Evolutionary conservation across 2,888 invertebrate genomes (phyloP).

Genomic region (Monochamus alternatus): DNA sequence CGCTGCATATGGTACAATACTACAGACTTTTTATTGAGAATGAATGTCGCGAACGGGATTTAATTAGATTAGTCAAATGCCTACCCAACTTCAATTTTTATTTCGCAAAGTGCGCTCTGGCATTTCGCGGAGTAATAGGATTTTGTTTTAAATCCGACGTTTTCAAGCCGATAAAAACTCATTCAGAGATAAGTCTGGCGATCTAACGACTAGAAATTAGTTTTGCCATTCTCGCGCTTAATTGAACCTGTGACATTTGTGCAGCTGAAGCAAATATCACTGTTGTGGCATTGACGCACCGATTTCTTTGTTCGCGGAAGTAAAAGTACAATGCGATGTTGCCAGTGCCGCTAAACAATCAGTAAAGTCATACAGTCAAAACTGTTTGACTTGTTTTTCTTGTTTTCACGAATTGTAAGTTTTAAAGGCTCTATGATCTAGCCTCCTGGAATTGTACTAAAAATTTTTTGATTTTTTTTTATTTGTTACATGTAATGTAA

Average conservation of each 20-base stretch:
- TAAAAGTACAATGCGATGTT: not conserved
- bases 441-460: too few species aligned
- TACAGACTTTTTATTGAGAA: not conserved
- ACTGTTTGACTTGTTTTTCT: too few species aligned
- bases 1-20: too few species aligned
- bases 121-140: slow-evolving; percentile 20
- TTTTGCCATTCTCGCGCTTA: not conserved
- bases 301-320: not conserved
- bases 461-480: too few species aligned
- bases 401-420: too few species aligned
- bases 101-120: slow-evolving; percentile 4
- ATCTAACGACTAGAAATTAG: too few species aligned
- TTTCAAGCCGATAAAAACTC: slow-evolving; percentile 12
- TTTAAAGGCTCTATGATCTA: too few species aligned
- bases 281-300: not conserved
- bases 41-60: not conserved
- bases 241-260: not conserved
- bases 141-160: slow-evolving; percentile 10
- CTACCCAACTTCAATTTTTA: not conserved
- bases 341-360: not conserved
- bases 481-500: too few species aligned
- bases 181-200: not conserved
- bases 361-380: too few species aligned
- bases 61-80: not conserved
- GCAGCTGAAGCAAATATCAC: not conserved